Base-by-base conservation (phyloP, 1,140 invertebrate genomes). In the Dryas iulia region DNA sequence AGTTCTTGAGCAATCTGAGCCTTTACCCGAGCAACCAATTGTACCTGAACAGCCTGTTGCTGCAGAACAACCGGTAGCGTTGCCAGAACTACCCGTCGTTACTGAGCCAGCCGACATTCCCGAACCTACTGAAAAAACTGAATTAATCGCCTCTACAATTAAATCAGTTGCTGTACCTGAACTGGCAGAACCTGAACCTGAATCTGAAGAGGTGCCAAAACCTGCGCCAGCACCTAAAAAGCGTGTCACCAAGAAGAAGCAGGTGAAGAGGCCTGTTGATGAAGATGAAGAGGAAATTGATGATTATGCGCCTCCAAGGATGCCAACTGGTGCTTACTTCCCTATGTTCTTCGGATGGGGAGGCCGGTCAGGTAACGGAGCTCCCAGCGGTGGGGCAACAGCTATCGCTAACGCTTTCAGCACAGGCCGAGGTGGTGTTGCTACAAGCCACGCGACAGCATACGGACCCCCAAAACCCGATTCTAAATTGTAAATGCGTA, bases 321-420 rank as follows among this genome's bases (percentile, higher is more conserved):
- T 87, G 79, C 85, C 84, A 12, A 53, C 76, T 58, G 93, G 93
- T 39, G 92, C 93, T 1, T 95, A 92, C 86, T 95, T 95, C 90
- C 94, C 94, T 3, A 94, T 95, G 78, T 91, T 93, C 73, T 95
- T 95, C 61, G 90, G 91, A 0, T 91, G 74, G 69, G 84, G 84
- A 14, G 86, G 89, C n/a, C 76, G 87, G 11, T 79, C 83, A 1
- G 69, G 76, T 24, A 57, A 63, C 12, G 80, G 82, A 26, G 84
- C 90, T 8, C 86, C 84, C 1, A 21, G 39, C 7, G 81, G 78
- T 18, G 92, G 93, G 24, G 92, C 92, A 62, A 95, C 94, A 7
- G 94, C 94, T 39, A 93, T 94, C 35, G 95, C 95, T 56, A 95
- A 95, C 84, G 94, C 94, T 58, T 95, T 94, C 85, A 95, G 94